Evolutionary conservation across 2,888 invertebrate species (phyloP), one percentile per base, ranked within the genome.

Genomic region (Formica aserva): DNA sequence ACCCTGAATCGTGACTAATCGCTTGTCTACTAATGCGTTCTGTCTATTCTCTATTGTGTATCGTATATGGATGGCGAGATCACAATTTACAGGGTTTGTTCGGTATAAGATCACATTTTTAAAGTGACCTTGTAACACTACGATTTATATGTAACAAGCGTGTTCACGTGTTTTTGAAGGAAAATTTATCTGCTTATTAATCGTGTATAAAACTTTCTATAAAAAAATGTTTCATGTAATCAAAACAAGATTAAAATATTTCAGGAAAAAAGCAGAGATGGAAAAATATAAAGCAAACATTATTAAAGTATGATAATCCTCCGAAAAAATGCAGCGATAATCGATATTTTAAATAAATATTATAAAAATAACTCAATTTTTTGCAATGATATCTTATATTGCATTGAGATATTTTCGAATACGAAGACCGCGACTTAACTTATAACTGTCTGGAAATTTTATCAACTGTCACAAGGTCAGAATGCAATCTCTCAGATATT

Each of bases 1-100:
- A 77, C 5, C 26, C 29, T 38, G 65, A 35, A 52, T 67, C 57
- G 22, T 57, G 57, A 78, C 11, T 45, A 71, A 71, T 71, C 77
- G 41, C 38, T 22, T 26, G 22, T 76, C 52, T 4, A 45, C 5
- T 66, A 41, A 78, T 78, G 15, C 41, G 29, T 18, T 57, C 38
- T 4, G 26, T 32, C 15, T 45, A 35, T 22, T n/a, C 18, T 35
- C 1, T 22, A 29, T 55, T 22, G 55, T 3, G 22, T 55, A 41
- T n/a, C 13, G 26, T 15, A 32, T 9, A 8, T 48, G 9, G 45
- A 60, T 52, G 0, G 26, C 8, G 66, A 22, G n/a, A 29, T 11
- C 15, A 26, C 4, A 38, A 11, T 62, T 45, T 60, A 29, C n/a
- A 15, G 32, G 3, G 3, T 38, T 57, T 32, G 0, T 35, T 55